These are phyloP conservation scores for Sycophila sp. DNA, from an alignment of 1,140 invertebrate species.

Conservation along the genomic window DNA sequence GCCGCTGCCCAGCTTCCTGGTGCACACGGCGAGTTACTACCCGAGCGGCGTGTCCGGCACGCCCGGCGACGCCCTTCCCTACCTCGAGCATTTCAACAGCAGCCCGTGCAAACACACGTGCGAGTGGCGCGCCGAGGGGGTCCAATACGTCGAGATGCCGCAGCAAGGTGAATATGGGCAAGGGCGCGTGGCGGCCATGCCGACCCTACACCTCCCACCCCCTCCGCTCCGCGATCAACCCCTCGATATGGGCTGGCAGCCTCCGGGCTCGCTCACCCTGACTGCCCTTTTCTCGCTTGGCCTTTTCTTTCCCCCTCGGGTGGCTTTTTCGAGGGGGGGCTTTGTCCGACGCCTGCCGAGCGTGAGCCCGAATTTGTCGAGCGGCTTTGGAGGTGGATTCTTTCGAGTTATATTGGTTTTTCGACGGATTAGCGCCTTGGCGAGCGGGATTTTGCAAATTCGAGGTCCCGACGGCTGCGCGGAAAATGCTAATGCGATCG, in stretches of 20 bases:
- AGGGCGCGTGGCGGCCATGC: not conserved
- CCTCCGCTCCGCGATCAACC: not conserved
- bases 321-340: not conserved
- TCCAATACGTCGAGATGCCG: conserved; percentile 79
- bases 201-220: not conserved
- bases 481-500: no score
- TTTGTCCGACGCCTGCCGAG: not conserved
- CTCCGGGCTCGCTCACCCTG: not conserved
- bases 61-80: not conserved
- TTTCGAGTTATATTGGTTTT: no score
- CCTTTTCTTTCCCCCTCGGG: not conserved
- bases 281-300: not conserved
- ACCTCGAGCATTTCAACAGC: conserved; percentile 50
- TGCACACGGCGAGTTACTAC: conserved; percentile 10
- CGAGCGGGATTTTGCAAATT: no score
- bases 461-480: no score
- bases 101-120: conserved; percentile 64
- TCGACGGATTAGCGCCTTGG: no score
- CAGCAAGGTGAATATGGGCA: conserved; percentile 79
- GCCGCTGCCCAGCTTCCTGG: conserved; percentile 71
- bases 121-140: conserved; percentile 68
- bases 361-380: not conserved
- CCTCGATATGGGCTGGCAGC: no score
- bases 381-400: not conserved
- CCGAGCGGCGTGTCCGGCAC: not conserved